Percentiles rank a stretch among this genome's conserved stretches.
phyloP scores from a whole-genome alignment of 2,113 vertebrate species.

The Rhabdornis inornatus region DNA sequence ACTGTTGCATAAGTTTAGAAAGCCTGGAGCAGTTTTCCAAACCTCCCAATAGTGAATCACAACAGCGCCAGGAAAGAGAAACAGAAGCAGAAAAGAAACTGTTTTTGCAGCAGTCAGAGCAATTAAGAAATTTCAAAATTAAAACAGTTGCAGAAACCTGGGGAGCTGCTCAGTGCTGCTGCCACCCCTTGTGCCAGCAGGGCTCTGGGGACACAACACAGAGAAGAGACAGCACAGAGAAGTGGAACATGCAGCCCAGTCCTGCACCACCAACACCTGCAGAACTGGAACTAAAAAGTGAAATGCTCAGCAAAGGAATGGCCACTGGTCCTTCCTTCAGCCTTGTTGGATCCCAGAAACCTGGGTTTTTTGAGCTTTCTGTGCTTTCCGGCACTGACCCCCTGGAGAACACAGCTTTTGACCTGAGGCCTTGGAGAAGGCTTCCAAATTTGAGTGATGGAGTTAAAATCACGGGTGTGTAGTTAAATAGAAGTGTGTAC shows the following conservation, averaged over 20 bases:
- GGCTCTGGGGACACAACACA: fast-evolving
- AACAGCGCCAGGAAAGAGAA: background rate
- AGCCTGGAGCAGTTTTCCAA: slow-evolving; percentile 5
- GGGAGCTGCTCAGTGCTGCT: background rate
- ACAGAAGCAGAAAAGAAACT: background rate
- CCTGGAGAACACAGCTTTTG: too few relatives aligned
- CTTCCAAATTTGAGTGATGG: too few relatives aligned
- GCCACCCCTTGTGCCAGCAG: background rate
- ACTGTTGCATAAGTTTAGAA: background rate
- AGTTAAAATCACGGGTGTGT: too few relatives aligned
- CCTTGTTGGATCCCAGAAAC: too few relatives aligned
- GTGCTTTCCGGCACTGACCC: too few relatives aligned
- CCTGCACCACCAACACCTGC: background rate
- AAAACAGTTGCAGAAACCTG: background rate
- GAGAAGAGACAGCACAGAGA: background rate
- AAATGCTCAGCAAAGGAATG: background rate
- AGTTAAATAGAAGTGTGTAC: too few relatives aligned
- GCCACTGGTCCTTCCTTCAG: background rate
- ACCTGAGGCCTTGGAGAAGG: too few relatives aligned
- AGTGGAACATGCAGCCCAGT: background rate
- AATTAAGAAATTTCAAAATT: background rate
- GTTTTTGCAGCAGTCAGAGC: background rate
- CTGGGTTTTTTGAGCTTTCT: too few relatives aligned
- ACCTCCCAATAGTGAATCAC: slow-evolving; percentile 4
- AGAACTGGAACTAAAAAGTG: background rate